phyloP scores from a whole-genome alignment of 1,140 invertebrate genomes.

The Drosophila ogumai region DNA sequence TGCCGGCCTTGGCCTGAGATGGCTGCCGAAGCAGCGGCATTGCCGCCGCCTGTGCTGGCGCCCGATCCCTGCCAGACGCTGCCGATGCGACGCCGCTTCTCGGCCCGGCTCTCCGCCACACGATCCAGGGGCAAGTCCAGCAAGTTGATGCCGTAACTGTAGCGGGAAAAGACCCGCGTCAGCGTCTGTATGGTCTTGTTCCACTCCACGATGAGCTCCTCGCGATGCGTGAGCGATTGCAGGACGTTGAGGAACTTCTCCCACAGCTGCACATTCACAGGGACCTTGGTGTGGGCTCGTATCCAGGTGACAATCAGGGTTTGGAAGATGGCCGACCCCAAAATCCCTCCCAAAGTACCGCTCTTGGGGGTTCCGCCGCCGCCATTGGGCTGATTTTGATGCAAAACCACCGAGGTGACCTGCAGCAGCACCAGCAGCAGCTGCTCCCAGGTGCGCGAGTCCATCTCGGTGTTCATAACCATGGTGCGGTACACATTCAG shows the following conservation, averaged over 20 bases:
- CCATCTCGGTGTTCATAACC: slow-evolving; percentile 98
- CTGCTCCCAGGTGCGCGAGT: slow-evolving; percentile 96
- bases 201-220: slow-evolving; percentile 98
- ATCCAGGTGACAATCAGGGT: slow-evolving; percentile 99
- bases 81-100: slow-evolving; percentile 87
- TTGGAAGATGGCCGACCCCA: slow-evolving; percentile 97
- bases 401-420: slow-evolving; percentile 96
- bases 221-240: slow-evolving; percentile 95
- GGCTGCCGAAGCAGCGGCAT: neutral
- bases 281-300: slow-evolving; percentile 97
- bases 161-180: slow-evolving; percentile 95
- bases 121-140: slow-evolving; percentile 95
- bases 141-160: slow-evolving; percentile 96
- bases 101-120: slow-evolving; percentile 92
- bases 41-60: slow-evolving; percentile 28
- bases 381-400: slow-evolving; percentile 88
- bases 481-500: slow-evolving; percentile 98
- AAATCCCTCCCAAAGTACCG: slow-evolving; percentile 85
- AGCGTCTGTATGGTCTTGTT: slow-evolving; percentile 99
- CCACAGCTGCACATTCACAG: slow-evolving; percentile 95
- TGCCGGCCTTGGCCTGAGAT: slow-evolving; percentile 37
- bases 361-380: slow-evolving; percentile 85
- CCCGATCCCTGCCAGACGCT: slow-evolving; percentile 84
- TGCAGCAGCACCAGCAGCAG: slow-evolving; percentile 94
- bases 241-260: slow-evolving; percentile 96